Evolutionary conservation across 2,113 vertebrate genomes (phyloP).

Genomic region (Cochlearius cochlearius): DNA sequence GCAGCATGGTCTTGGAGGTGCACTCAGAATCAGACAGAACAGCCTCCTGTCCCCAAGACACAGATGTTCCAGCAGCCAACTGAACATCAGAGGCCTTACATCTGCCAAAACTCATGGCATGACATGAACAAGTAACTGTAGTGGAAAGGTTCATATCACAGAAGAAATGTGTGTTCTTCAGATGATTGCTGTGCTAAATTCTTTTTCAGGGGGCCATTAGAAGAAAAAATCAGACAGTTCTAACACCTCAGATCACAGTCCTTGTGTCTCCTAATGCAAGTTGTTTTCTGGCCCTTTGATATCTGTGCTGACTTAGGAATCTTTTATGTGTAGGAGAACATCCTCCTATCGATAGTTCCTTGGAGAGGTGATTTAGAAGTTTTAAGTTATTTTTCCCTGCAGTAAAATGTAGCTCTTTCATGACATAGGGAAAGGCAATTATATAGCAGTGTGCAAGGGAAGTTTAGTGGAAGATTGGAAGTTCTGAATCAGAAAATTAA

Average conservation of each 20-base stretch:
- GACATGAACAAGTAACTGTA: not conserved
- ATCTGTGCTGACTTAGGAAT: not conserved
- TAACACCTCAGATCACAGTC: not conserved
- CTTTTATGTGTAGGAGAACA: not conserved
- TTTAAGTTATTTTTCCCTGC: not conserved
- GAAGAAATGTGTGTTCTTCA: not conserved
- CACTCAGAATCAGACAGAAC: not conserved
- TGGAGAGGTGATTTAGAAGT: not conserved
- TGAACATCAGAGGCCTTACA: not conserved
- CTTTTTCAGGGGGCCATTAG: not conserved
- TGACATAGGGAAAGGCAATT: not conserved
- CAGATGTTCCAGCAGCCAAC: not conserved
- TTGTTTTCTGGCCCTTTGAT: not conserved
- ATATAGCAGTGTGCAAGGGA: not conserved
- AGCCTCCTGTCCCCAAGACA: not conserved
- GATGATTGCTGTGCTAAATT: not conserved
- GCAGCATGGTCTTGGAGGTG: not conserved
- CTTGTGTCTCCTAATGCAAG: not conserved
- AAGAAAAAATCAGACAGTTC: not conserved
- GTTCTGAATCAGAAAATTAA: not conserved
- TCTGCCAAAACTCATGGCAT: not conserved
- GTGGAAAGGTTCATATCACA: not conserved
- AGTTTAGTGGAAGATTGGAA: not conserved
- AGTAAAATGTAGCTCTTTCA: not conserved
- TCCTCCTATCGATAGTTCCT: not conserved